Base-by-base conservation (phyloP, 1,140 invertebrate genomes). In the Mizuhopecten yessoensis region DNA sequence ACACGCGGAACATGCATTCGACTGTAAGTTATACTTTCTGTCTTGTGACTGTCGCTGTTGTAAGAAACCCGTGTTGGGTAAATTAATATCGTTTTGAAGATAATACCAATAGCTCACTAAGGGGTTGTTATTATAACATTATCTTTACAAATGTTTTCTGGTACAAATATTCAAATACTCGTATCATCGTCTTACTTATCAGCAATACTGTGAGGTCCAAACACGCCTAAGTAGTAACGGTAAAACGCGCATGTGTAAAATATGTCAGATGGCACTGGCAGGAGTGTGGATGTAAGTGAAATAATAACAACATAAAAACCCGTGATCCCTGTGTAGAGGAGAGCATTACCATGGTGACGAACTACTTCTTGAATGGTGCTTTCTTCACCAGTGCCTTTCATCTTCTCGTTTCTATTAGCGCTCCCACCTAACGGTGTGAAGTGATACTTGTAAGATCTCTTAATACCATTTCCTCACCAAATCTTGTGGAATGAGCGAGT, bases 1-100 rank as follows among this genome's bases (percentile, higher is more conserved):
- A 42, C 92, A 90, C 87, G 93, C 94, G 17, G 93, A 94, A 33
- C 90, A 92, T 91, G 94, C 94, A 33, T 94, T 94, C 91, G 93
- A 94, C 49, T 94, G 94, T 94, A 90, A 94, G 94, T 94, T 75
- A n/a, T 9, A 11, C 57, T 2, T n/a, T 29, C 1, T 75, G 3
- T 9, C 5, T 3, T n/a, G 57, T 75, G 17, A 20, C 36, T 39
- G 13, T n/a, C n/a, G n/a, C n/a, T n/a, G 36, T 39, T 39, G 36
- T 39, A 39, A n/a, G n/a, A n/a, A n/a, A n/a, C n/a, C n/a, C 36
- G 36, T 39, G 36, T 5, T 39, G 36, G 36, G 36, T 39, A 5
- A 39, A 13, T 7, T 13, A 7, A 39, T 49, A 20, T 49, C 20
- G 20, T 10, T 2, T 15, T 23, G 13, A 49, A n/a, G n/a, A n/a